phyloP scores from a whole-genome alignment of 2,113 vertebrate species.

The Trematomus loennbergii region DNA sequence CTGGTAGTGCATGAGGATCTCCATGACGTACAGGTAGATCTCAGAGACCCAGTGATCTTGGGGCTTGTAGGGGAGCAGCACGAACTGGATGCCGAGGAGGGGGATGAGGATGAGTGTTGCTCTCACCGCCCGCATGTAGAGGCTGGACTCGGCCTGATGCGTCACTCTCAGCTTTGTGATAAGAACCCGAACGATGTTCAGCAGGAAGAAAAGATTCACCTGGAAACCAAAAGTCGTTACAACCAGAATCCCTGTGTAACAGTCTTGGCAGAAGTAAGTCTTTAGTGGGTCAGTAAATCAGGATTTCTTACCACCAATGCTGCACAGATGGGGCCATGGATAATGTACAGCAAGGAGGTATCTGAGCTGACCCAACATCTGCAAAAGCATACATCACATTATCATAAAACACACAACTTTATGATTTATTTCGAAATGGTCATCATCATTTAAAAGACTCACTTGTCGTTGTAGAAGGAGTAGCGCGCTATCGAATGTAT shows the following conservation, averaged over 20 bases:
- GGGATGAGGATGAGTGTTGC: conserved; percentile 97
- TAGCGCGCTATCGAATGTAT: conserved; percentile 91
- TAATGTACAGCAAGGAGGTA: conserved; percentile 94
- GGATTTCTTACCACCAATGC: conserved; percentile 89
- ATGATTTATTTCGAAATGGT: neutral
- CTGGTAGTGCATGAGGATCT: conserved; percentile 96
- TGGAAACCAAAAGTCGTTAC: conserved; percentile 57
- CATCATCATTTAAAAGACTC: conserved; percentile 62
- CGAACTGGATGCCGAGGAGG: conserved; percentile 94
- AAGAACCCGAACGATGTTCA: conserved; percentile 96
- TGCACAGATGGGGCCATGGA: conserved; percentile 95
- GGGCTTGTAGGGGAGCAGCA: conserved; percentile 92
- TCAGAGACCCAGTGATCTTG: conserved; percentile 86
- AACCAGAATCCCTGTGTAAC: no score
- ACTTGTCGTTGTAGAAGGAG: conserved; percentile 96
- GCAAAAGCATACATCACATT: conserved; percentile 7
- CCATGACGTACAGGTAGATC: conserved; percentile 91
- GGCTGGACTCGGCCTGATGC: conserved; percentile 95
- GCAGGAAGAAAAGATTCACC: conserved; percentile 97
- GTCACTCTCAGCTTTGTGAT: conserved; percentile 98
- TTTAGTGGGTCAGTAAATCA: neutral
- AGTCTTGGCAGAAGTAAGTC: neutral
- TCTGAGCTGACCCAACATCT: conserved; percentile 97
- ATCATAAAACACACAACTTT: neutral
- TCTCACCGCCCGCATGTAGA: conserved; percentile 97